A percentile compares a stretch with the other conserved stretches of the same genome.
Evolutionary conservation across 1,140 invertebrate species (phyloP).

Genomic region (Drosophila arizonae): DNA sequence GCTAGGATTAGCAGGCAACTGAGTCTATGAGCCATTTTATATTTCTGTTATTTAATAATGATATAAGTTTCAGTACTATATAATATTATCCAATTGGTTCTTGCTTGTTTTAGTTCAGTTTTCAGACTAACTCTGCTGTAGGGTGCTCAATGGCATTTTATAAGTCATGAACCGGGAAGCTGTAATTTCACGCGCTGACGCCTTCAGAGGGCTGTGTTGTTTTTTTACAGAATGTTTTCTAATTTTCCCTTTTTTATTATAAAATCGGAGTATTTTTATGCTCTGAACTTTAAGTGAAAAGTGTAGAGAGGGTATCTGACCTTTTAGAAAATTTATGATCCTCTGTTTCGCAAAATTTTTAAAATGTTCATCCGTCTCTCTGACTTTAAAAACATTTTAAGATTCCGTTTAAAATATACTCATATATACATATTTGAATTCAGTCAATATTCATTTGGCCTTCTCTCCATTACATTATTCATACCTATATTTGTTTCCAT

Average conservation of each 20-base stretch:
- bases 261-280: no score
- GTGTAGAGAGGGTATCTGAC: no score
- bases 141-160: conserved; percentile 40
- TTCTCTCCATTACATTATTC: no score
- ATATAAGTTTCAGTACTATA: background rate
- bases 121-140: conserved; percentile 36
- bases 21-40: conserved; percentile 25
- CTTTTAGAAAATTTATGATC: no score
- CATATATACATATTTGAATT: no score
- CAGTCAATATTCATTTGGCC: no score
- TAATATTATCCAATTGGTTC: conserved; percentile 18
- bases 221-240: conserved; percentile 21
- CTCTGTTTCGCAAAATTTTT: no score
- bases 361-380: no score
- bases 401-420: no score
- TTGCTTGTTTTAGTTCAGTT: conserved; percentile 16
- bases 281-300: no score
- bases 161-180: conserved; percentile 37
- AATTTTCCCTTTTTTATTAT: background rate
- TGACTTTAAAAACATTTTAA: no score
- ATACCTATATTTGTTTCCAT: no score
- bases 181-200: conserved; percentile 68
- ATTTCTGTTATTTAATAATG: background rate
- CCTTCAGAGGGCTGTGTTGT: conserved; percentile 30
- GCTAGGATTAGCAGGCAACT: conserved; percentile 24